phyloP scores from a whole-genome alignment of 1,140 invertebrate species.

The Bombus vancouverensis region DNA sequence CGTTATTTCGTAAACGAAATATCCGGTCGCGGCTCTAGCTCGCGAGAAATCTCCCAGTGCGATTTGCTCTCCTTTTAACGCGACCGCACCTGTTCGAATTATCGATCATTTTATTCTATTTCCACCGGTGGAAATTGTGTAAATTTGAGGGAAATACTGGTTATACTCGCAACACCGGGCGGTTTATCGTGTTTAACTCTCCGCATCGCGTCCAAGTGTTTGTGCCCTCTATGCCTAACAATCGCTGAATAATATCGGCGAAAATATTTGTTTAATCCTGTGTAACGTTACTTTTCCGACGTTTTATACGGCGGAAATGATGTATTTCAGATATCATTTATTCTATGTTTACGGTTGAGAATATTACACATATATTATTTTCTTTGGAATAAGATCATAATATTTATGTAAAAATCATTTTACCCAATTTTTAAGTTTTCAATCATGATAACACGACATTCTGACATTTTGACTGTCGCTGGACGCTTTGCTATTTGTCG shows the following conservation, averaged over 20 bases:
- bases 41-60: neutral
- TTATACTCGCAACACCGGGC: neutral
- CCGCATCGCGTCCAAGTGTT: neutral
- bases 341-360: neutral
- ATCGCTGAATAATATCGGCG: neutral
- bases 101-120: neutral
- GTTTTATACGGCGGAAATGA: neutral
- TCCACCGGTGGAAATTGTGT: neutral
- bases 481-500: too few relatives aligned
- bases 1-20: conserved; percentile 20
- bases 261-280: neutral
- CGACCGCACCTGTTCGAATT: neutral
- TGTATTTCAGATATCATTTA: neutral
- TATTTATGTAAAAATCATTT: too few relatives aligned
- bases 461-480: too few relatives aligned
- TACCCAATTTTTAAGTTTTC: too few relatives aligned
- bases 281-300: neutral
- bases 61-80: conserved; percentile 6
- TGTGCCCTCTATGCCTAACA: neutral
- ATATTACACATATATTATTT: too few relatives aligned
- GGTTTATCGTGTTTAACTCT: neutral
- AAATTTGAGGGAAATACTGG: neutral
- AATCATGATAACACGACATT: too few relatives aligned
- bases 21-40: neutral
- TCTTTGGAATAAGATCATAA: too few relatives aligned